Base-by-base conservation (phyloP, 2,113 vertebrate species). In the Gallinago jamesoni region DNA sequence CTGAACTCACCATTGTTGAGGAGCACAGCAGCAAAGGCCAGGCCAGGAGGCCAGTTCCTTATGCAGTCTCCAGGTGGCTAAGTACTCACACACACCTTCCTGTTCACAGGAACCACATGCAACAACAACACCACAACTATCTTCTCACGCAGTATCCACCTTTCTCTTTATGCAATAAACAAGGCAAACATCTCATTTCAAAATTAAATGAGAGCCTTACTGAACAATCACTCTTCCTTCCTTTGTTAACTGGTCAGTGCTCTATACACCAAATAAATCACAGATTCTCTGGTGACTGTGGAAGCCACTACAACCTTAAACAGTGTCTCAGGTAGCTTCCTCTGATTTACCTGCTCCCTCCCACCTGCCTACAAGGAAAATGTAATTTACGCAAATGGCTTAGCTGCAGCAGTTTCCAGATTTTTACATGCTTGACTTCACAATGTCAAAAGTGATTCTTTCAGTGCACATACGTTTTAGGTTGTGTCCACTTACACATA, bases 401-500 rank as follows among this genome's bases (percentile, higher is more conserved):
- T 73, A 69, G 35, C 18, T 73, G 39, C 48, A 90, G 12, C 16
- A 35, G 48, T 76, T 87, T 30, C 13, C 55, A 87, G 13, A 74
- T 45, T 87, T 86, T 84, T 57, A 63, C 9, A 14, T 66, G 31
- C 37, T 21, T 75, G 55, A 37, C 27, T 72, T 67, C 23, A 35
- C n/a, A 67, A 50, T 0, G 1, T 27, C 62, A 80, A 56, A 76
- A 23, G 33, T 13, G 5, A 59, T 60, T 83, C 17, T 50, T 82
- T 47, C 6, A n/a, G 74, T 4, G 20, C 15, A 68, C 0, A 0
- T 18, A 5, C 3, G 14, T 69, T 63, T 80, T 41, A 59, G 35
- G 11, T 25, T 80, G 19, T n/a, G 10, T 28, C 12, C 27, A 16
- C 27, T 74, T 84, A 37, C 25, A 30, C n/a, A 55, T 47, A n/a